Conservation (phyloP, 2,888 invertebrate species). For the Chrysodeixis includens region DNA sequence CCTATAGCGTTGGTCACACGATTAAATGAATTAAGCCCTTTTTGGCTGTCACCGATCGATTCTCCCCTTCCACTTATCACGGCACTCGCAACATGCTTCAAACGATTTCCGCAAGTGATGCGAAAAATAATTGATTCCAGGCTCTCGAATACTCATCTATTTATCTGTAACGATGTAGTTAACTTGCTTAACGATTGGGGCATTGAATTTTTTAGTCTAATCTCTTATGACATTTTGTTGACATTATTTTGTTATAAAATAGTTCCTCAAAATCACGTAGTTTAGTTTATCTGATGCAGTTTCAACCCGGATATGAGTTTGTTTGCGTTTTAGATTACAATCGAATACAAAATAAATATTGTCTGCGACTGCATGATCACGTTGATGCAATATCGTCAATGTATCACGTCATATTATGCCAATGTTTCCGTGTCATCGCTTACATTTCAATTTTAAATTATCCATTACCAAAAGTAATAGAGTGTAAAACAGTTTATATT, state of each 20-base stretch:
- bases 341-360: neutral
- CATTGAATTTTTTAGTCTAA: too few species aligned
- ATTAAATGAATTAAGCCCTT: conserved; percentile 6
- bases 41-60: neutral
- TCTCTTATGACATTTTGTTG: too few species aligned
- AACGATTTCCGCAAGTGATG: neutral
- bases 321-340: neutral
- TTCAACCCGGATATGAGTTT: neutral
- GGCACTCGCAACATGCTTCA: neutral
- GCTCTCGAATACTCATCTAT: neutral
- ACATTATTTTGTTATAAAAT: too few species aligned
- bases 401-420: conserved; percentile 8
- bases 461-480: conserved; percentile 21
- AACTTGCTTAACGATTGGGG: neutral
- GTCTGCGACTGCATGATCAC: neutral
- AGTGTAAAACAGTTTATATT: conserved; percentile 12
- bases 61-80: neutral
- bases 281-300: too few species aligned
- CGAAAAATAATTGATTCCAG: neutral
- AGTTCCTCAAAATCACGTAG: too few species aligned
- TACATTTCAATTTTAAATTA: conserved; percentile 22
- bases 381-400: conserved; percentile 28
- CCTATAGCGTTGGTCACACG: neutral
- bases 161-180: neutral
- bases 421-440: conserved; percentile 27